Evolutionary conservation across 53 echinoderm and acorn worm genomes (phyloP), one percentile per base, ranked within the genome.

Genomic region (Paracentrotus lividus): DNA sequence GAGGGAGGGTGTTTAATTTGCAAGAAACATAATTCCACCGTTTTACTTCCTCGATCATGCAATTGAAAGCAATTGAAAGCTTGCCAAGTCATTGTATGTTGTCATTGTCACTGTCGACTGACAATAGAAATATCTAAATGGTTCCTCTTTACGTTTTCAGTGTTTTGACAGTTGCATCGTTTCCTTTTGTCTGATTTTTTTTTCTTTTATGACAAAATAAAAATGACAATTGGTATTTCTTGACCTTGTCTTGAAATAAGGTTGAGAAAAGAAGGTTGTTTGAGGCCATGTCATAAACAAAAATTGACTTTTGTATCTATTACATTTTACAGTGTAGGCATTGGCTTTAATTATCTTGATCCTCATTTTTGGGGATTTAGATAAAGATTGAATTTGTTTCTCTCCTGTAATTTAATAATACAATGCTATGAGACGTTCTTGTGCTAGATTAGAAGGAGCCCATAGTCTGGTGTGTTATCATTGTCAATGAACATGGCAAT

Each of bases 401-500:
- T 72, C 27, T 5, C 29, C 31, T 64, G 64, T 29, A 27, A 27
- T 26, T 27, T 64, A 29, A 31, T 64, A 64, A 64, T 64, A 40
- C 32, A 36, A 72, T 72, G 36, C 21, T 72, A 7, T 72, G 36
- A 72, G 72, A 72, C 40, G 72, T 38, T 72, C 72, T 72, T 72
- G 40, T 15, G 18, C 72, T 38, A 5, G 5, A 16, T 36, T 21
- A 8, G 72, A 72, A 14, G 72, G n/a, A 27, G 44, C 81, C n/a
- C 6, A 81, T 12, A 18, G 81, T 47, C 81, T 81, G 21, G 81
- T 81, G 81, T 47, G 47, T 81, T 81, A 47, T 81, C 81, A 45
- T 10, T 81, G 86, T 21, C 86, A 55, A 7, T 55, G 86, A 86
- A n/a, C 86, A 86, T 86, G 86, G 56, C 86, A 86, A 86, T 56